Evolutionary conservation across 2,797 vertebrate species (phyloP).

Genomic region (Cuniculus paca): DNA sequence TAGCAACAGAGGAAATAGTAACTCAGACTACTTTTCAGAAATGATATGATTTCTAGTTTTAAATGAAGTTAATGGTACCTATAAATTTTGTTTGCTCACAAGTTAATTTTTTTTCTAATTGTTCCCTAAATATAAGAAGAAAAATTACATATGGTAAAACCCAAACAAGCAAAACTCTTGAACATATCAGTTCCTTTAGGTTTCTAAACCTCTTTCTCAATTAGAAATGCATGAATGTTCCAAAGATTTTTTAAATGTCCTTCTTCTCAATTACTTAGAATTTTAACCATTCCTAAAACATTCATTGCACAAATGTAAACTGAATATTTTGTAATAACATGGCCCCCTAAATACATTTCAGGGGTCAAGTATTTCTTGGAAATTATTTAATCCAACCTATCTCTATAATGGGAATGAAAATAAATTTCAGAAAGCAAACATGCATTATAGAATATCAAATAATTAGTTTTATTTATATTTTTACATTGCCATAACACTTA

Average conservation of each 20-base stretch:
- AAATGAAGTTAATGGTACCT: constrained; percentile 47
- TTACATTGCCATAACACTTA: not conserved
- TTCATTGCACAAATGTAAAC: not conserved
- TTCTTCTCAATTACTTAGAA: not conserved
- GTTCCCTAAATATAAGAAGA: not conserved
- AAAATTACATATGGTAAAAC: constrained; percentile 18
- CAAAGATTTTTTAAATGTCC: not conserved
- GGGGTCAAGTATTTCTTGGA: not conserved
- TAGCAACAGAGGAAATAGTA: not conserved
- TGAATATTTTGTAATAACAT: not conserved
- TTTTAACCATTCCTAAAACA: not conserved
- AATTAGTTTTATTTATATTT: not conserved
- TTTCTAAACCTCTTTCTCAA: not conserved
- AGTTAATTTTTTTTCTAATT: constrained; percentile 63
- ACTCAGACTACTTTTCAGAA: not conserved
- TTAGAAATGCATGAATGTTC: not conserved
- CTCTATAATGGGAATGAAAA: not conserved
- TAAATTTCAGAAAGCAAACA: not conserved
- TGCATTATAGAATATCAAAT: not conserved
- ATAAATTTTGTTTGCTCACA: constrained; percentile 52
- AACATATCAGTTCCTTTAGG: not conserved
- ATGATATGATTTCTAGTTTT: constrained; percentile 50
- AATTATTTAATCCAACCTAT: not conserved
- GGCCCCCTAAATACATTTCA: not conserved
- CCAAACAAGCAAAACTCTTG: not conserved